These are phyloP conservation scores for Lepidonotus clava DNA, from an alignment of 2,888 invertebrate species.

Conservation along the genomic window DNA sequence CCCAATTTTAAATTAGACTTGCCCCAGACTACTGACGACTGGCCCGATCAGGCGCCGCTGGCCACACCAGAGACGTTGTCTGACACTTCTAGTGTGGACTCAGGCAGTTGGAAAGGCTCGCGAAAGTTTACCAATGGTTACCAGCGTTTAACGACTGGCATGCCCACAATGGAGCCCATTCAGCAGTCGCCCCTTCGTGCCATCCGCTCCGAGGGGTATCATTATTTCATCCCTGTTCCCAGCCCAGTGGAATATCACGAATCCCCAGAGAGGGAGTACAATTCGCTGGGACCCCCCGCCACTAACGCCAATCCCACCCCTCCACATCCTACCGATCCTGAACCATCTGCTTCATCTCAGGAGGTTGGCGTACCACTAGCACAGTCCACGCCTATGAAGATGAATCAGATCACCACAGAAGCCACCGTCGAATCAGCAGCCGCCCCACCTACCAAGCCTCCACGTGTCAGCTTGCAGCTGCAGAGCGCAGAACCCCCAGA, in stretches of 20 bases:
- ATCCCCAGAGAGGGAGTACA: constrained; percentile 50
- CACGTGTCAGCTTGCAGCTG: background rate
- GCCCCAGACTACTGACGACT: background rate
- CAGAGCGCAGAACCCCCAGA: background rate
- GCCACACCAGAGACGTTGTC: constrained; percentile 91
- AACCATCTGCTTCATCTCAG: background rate
- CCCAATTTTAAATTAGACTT: constrained; percentile 58
- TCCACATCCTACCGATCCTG: too few relatives aligned
- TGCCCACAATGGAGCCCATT: constrained; percentile 69
- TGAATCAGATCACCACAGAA: constrained; percentile 46
- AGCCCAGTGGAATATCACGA: constrained; percentile 56
- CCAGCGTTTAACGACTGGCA: constrained; percentile 63
- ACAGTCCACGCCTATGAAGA: constrained; percentile 42
- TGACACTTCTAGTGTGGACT: constrained; percentile 89
- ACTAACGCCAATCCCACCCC: constrained; percentile 59
- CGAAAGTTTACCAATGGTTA: constrained; percentile 58
- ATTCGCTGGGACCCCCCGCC: background rate
- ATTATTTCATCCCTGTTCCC: constrained; percentile 50
- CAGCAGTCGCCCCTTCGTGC: constrained; percentile 68
- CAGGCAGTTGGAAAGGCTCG: constrained; percentile 75
- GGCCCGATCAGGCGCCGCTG: constrained; percentile 84
- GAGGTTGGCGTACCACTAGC: constrained; percentile 17
- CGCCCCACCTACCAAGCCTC: constrained; percentile 31
- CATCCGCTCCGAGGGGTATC: constrained; percentile 52
- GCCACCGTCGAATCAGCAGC: constrained; percentile 37